Evolutionary conservation across 35 echinoderm and acorn worm genomes (phyloP), one percentile per base, ranked within the genome.

Genomic region (Apostichopus californicus): DNA sequence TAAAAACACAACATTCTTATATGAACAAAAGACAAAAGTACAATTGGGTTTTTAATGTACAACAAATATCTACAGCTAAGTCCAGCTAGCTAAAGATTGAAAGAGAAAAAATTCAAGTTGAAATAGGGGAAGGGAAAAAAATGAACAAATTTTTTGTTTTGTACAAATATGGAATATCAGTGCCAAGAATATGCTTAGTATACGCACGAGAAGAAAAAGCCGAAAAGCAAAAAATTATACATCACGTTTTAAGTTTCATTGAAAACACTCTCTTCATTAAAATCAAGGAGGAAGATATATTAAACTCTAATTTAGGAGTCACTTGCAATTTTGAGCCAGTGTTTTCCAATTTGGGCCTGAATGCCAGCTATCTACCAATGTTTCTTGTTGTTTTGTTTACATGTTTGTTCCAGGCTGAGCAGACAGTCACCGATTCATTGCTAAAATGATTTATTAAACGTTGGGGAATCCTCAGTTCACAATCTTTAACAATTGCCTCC

Each of bases 71-170:
- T 82, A 82, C 34, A 54, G 79, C 79, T 82, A 18, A 82, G 15
- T 82, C 79, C 79, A 82, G 79, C 79, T 82, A 82, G 79, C 79
- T 28, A 56, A 82, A 82, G 79, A 54, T 56, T 3, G 34, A 54
- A 56, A 55, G 55, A 82, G 79, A 34, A 82, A 82, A 82, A 26
- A 26, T 52, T 26, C 22, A 52, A 28, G 22, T 13, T 23, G 13
- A 26, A 55, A 55, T 52, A 54, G 0, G 54, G 10, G 14, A 13
- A 13, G 15, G 18, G 52, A 66, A 12, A 66, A 8, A 66, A 66
- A 66, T 12, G 9, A 66, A 82, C 8, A 26, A 14, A 18, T 55
- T n/a, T 82, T 12, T 46, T 46, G 34, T 46, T 46, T 46, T 46
- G 34, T 12, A 54, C 34, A 52, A 6, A 54, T 11, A 82, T 18